Conservation (phyloP, 1,140 invertebrate species). For the Wasmannia auropunctata region DNA sequence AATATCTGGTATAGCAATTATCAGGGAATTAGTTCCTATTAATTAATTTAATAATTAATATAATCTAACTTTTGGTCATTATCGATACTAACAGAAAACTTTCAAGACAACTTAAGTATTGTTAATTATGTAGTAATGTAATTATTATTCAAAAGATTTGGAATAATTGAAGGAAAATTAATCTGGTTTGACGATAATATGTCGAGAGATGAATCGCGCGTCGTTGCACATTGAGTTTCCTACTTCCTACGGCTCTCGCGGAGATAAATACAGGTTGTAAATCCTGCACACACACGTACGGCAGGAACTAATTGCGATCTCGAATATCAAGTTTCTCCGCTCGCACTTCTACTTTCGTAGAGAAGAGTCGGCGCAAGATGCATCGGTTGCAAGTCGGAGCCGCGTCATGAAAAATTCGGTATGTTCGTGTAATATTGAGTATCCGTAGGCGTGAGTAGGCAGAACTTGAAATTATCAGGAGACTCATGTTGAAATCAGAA, state of each 20-base stretch:
- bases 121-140: background rate
- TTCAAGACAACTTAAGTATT: background rate
- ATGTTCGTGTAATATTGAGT: conserved; percentile 11
- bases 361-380: background rate
- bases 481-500: conserved; percentile 1
- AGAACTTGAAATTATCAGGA: background rate
- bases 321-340: conserved; percentile 52
- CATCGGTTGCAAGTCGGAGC: background rate
- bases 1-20: background rate
- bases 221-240: conserved; percentile 25
- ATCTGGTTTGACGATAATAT: conserved; percentile 5
- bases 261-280: conserved; percentile 30
- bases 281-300: background rate
- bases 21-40: background rate
- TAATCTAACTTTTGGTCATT: background rate
- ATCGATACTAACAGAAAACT: background rate
- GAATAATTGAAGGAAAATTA: conserved; percentile 9
- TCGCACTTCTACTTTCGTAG: conserved; percentile 36
- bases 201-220: background rate
- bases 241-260: background rate
- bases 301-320: conserved; percentile 31
- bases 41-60: no score
- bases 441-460: background rate
- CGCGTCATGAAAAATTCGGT: background rate
- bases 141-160: background rate